Evolutionary conservation across 2,888 invertebrate genomes (phyloP), one percentile per base, ranked within the genome.

Genomic region (Pterostichus niger): DNA sequence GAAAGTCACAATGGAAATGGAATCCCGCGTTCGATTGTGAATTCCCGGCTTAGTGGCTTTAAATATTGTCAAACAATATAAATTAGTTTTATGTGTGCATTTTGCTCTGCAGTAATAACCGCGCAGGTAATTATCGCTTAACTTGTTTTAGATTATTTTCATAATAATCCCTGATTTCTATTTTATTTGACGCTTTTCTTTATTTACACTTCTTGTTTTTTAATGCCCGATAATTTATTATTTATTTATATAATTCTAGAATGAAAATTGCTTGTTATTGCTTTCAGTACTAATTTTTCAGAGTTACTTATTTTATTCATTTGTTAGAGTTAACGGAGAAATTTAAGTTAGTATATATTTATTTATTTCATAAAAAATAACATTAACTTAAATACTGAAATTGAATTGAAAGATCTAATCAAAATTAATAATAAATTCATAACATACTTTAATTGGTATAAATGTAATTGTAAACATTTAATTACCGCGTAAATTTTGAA

Each of bases 71-170:
- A 6, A 6, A 49, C 33, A 64, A 33, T 64, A 13, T 7, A 31
- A 64, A 64, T 64, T 64, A 64, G 64, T n/a, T 64, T 59, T 24
- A 24, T 64, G 64, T 64, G 68, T 71, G 44, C 68, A 71, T 71
- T 71, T 71, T 44, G 17, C 44, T 44, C 44, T 71, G 13, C 13
- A 13, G 13, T 49, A 7, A 49, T 49, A 49, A 49, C 10, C 49
- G 6, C 15, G 68, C 68, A 71, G 68, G 44, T 71, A 71, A 44
- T 71, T 71, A 71, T 11, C 11, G 68, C 44, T 44, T 44, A 31
- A 49, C 6, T 49, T 49, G 64, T 13, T 13, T 64, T 64, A 35
- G 13, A 13, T 35, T n/a, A 64, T 64, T 64, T n/a, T 31, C 1
- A 64, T 35, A 64, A 64, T 35, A 24, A 61, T 61, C 13, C 11